Evolutionary conservation across 2,113 vertebrate species (phyloP).

Genomic region (Malurus alboscapulatus): DNA sequence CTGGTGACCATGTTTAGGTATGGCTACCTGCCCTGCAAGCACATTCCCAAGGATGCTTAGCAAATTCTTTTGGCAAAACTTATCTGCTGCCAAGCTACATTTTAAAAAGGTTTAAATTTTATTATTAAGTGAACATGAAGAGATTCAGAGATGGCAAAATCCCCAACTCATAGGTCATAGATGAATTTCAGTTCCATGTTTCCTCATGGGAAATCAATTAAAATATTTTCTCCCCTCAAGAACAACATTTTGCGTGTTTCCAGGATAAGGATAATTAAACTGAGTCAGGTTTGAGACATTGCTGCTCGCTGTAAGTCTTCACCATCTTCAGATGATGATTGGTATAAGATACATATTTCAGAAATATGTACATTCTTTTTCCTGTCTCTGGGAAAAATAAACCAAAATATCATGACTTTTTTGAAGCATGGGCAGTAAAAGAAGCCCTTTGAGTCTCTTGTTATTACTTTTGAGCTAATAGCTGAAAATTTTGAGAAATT

Average conservation of each 20-base stretch:
- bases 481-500: background rate
- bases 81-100: background rate
- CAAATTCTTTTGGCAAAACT: background rate
- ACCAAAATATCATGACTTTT: background rate
- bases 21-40: background rate
- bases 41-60: background rate
- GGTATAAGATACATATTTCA: background rate
- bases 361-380: background rate
- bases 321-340: background rate
- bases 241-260: background rate
- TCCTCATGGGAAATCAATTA: background rate
- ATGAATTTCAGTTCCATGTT: background rate
- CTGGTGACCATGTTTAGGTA: background rate
- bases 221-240: background rate
- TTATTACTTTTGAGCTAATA: slow-evolving; percentile 4
- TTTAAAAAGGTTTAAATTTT: background rate
- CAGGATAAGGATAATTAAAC: background rate
- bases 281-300: background rate
- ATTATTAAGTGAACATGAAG: background rate
- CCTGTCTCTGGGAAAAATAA: background rate
- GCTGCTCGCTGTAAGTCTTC: background rate
- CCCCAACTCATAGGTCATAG: background rate
- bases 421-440: background rate
- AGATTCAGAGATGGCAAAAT: background rate
- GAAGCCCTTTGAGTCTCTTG: background rate